Conservation (phyloP, 1,140 invertebrate species). For the Pteromalus puparum region DNA sequence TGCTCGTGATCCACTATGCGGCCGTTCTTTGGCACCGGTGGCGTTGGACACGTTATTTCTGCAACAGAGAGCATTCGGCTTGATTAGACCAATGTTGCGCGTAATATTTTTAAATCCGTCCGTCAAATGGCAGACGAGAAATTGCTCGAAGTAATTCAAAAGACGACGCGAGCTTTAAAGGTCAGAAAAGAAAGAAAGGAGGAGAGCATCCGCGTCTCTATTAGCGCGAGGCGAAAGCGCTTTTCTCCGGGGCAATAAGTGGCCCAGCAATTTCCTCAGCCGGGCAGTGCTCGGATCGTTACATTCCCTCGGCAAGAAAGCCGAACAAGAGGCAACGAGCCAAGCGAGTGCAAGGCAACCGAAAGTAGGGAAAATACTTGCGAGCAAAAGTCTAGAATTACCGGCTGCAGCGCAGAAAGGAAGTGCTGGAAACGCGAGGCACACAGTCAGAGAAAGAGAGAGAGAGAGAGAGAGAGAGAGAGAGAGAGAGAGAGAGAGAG, state of each 20-base stretch:
- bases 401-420: neutral
- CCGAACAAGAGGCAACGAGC: neutral
- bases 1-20: conserved; percentile 78
- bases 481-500: neutral
- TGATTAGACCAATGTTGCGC: neutral
- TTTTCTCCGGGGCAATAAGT: conserved; percentile 7
- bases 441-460: neutral
- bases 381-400: neutral
- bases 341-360: neutral
- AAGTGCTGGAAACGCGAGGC: neutral
- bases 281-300: conserved; percentile 7
- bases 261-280: conserved; percentile 22
- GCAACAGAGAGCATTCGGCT: conserved; percentile 55
- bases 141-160: too few species aligned
- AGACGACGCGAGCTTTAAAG: too few species aligned
- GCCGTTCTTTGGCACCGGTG: conserved; percentile 83
- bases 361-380: conserved; percentile 17
- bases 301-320: too few species aligned
- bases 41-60: conserved; percentile 88
- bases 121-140: too few species aligned
- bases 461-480: neutral
- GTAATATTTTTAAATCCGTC: too few species aligned
- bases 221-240: conserved; percentile 11
- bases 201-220: conserved; percentile 7
- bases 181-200: too few species aligned